Percentiles rank a stretch among this genome's conserved stretches.
Evolutionary conservation across 2,797 vertebrate genomes (phyloP).

Genomic region (Pagetopsis macropterus): DNA sequence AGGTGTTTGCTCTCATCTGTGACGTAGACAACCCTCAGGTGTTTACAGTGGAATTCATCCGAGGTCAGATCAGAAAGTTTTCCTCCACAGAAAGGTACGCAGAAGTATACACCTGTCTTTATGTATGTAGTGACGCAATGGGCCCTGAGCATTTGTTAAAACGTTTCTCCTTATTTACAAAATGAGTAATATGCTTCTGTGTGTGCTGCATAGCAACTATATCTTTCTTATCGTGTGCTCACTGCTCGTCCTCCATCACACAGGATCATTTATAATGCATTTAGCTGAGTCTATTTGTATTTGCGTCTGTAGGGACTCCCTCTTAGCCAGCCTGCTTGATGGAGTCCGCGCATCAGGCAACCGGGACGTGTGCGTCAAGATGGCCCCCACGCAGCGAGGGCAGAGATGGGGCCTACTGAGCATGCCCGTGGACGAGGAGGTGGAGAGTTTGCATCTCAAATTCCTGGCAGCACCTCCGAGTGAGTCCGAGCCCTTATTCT

Average conservation of each 20-base stretch:
- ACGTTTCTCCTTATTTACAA: background rate
- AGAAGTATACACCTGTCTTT: background rate
- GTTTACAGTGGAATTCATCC: constrained; percentile 97
- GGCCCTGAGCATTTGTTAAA: background rate
- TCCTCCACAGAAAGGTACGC: constrained; percentile 95
- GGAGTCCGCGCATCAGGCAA: constrained; percentile 98
- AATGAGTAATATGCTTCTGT: background rate
- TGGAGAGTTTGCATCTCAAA: constrained; percentile 96
- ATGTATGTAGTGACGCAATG: background rate
- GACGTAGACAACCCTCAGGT: constrained; percentile 96
- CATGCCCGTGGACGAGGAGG: constrained; percentile 98
- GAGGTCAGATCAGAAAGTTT: constrained; percentile 95
- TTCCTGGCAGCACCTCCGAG: constrained; percentile 96
- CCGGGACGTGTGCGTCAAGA: constrained; percentile 98
- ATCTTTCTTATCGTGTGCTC: constrained; percentile 3
- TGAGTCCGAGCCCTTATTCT: constrained; percentile 76
- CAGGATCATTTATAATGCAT: background rate
- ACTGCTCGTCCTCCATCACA: background rate
- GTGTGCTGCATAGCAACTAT: background rate
- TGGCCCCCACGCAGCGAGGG: constrained; percentile 93
- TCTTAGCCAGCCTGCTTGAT: constrained; percentile 95
- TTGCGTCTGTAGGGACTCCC: constrained; percentile 88
- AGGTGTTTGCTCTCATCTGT: constrained; percentile 98
- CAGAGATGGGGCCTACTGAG: constrained; percentile 97
- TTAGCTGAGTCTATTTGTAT: constrained; percentile 22